Conservation (phyloP, 1,140 invertebrate species). For the Drosophila kepulauana region DNA sequence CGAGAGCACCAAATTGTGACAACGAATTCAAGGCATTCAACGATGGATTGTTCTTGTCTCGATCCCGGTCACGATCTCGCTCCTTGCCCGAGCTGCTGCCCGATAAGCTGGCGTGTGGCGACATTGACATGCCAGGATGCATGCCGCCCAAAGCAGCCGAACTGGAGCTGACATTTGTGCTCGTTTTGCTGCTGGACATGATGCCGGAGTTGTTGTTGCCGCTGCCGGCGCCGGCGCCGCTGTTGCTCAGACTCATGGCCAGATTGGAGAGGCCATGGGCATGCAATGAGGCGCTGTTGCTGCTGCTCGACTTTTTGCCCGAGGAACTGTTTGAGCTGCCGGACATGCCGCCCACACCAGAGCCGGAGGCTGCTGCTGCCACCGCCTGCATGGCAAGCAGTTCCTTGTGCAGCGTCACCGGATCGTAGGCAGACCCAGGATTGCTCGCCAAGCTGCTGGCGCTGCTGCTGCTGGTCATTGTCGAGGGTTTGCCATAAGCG, state of each 20-base stretch:
- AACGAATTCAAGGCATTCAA: conserved; percentile 82
- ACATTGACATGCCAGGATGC: conserved; percentile 65
- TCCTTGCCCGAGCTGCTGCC: conserved; percentile 35
- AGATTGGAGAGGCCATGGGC: conserved; percentile 54
- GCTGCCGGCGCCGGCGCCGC: conserved; percentile 12
- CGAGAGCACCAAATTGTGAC: conserved; percentile 79
- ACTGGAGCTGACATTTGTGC: conserved; percentile 68
- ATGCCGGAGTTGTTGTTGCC: conserved; percentile 41
- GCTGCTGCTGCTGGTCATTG: conserved; percentile 64
- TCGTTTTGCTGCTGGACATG: conserved; percentile 63
- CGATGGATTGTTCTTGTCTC: conserved; percentile 81
- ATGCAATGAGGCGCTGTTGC: conserved; percentile 52
- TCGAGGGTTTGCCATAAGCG: conserved; percentile 76
- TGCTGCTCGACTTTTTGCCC: conserved; percentile 74
- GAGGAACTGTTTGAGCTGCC: conserved; percentile 57
- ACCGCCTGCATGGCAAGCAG: conserved; percentile 84
- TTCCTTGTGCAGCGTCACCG: conserved; percentile 83
- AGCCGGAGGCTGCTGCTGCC: conserved; percentile 74
- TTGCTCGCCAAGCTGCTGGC: conserved; percentile 61
- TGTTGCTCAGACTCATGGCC: conserved; percentile 46
- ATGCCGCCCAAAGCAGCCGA: conserved; percentile 51
- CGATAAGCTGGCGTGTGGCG: conserved; percentile 58
- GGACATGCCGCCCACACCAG: conserved; percentile 46
- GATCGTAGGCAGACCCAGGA: conserved; percentile 80
- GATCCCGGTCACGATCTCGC: conserved; percentile 52